Percentiles rank a stretch among this genome's conserved stretches.
phyloP scores from a whole-genome alignment of 2,113 vertebrate genomes.

The Monarcha castaneiventris region DNA sequence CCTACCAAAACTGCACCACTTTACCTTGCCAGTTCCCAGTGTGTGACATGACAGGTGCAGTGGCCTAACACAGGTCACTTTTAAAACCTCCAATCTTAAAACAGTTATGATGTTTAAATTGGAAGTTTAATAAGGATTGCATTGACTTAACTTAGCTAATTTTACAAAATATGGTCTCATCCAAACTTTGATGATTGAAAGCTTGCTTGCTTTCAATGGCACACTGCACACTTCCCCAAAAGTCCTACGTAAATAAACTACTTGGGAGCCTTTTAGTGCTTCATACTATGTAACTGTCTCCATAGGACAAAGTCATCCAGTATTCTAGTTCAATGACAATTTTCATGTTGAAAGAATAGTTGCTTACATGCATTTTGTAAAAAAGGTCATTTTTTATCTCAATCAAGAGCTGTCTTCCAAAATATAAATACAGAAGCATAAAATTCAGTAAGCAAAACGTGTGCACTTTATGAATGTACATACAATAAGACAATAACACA shows the following conservation, averaged over 20 bases:
- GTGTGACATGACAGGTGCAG: not conserved
- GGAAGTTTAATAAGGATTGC: not conserved
- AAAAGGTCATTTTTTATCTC: not conserved
- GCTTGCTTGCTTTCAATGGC: constrained; percentile 20
- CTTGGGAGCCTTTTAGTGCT: not conserved
- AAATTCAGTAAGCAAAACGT: not conserved
- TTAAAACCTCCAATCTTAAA: not conserved
- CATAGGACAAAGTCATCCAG: not conserved
- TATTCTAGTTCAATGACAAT: not conserved
- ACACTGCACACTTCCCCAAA: constrained; percentile 7
- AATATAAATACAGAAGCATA: not conserved
- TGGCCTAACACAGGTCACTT: not conserved
- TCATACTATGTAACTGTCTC: not conserved
- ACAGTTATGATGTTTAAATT: not conserved
- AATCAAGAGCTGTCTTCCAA: not conserved
- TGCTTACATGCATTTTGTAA: not conserved
- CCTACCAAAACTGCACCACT: not conserved
- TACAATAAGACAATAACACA: not conserved
- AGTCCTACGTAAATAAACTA: not conserved
- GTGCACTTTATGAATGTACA: not conserved
- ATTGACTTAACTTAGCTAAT: not conserved
- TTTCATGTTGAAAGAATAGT: not conserved
- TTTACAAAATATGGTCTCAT: not conserved
- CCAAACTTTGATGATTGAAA: not conserved
- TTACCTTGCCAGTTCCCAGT: not conserved